Evolutionary conservation across 2,888 invertebrate species (phyloP), one percentile per base, ranked within the genome.

Genomic region (Drosophila nigritarsus): DNA sequence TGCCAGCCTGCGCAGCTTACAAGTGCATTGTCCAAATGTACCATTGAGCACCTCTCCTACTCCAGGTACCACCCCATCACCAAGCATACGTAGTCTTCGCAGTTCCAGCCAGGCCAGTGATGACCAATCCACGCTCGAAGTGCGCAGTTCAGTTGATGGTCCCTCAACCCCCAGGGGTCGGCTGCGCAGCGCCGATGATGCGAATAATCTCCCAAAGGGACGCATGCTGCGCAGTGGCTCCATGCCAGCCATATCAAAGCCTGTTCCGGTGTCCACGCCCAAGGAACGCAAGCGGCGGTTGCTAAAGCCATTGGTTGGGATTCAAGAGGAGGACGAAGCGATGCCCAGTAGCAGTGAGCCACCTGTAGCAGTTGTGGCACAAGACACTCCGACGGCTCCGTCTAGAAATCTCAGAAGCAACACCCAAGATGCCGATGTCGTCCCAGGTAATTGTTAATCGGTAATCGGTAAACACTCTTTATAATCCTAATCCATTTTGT

Each of bases 221-320:
- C 77, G 70, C 9, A 6, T 36, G 0, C 0, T 36, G 5, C 80
- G 78, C 15, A 59, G 59, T 7, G 49, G 65, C 7, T 80, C 78
- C 20, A 15, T 75, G 64, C 80, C 80, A 9, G 29, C 61, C 1
- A 50, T 51, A 20, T 55, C 63, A 3, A 48, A 13, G n/a, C 24
- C 13, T 2, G 30, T 56, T 38, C 49, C 65, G 11, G 60, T 68
- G 11, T 73, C 81, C 1, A 78, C 77, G 3, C 77, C 72, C 0
- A 78, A 76, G 48, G 40, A 48, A 0, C 56, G 65, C 6, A 42
- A 20, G 15, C 55, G 38, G 3, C 6, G 34, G 20, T 2, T 50
- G 32, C 4, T 40, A 4, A 60, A 64, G 15, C 67, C 56, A n/a
- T n/a, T 78, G 45, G 74, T 71, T 9, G 60, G 13, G 0, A 80